Evolutionary conservation across 2,113 vertebrate genomes (phyloP).

Genomic region (Cromileptes altivelis): DNA sequence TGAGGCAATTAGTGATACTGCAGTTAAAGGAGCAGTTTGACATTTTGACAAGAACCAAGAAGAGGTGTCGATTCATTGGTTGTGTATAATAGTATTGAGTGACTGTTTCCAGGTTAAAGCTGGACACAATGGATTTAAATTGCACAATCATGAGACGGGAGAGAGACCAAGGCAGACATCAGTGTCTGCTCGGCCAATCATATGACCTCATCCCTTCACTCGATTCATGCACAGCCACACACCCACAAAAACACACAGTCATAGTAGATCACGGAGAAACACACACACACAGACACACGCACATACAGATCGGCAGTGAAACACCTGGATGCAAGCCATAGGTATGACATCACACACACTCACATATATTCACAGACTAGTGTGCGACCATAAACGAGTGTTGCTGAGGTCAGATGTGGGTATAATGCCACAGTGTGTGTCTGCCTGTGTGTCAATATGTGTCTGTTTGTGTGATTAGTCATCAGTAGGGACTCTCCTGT

Average conservation of each 20-base stretch:
- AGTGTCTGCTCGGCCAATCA: conserved; percentile 55
- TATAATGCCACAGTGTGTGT: conserved; percentile 60
- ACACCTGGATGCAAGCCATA: conserved; percentile 70
- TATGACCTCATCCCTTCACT: conserved; percentile 64
- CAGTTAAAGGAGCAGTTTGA: not conserved
- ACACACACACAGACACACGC: not conserved
- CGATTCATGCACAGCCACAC: conserved; percentile 22
- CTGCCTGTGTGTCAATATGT: conserved; percentile 38
- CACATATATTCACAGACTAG: conserved; percentile 16
- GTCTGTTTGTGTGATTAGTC: conserved; percentile 72
- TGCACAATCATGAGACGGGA: not conserved
- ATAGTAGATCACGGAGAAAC: conserved; percentile 33
- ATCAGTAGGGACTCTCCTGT: conserved; percentile 51
- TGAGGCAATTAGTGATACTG: not conserved
- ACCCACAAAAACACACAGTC: conserved; percentile 32
- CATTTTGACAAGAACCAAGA: not conserved
- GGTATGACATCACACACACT: conserved; percentile 63
- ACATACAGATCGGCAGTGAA: conserved; percentile 36
- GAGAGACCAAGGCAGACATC: conserved; percentile 16
- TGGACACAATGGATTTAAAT: not conserved
- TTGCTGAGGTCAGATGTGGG: conserved; percentile 68
- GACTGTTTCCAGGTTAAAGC: not conserved
- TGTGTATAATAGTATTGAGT: not conserved
- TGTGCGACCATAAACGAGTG: conserved; percentile 24
- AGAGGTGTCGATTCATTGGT: not conserved